Evolutionary conservation across 1,140 invertebrate genomes (phyloP).

Genomic region (Philotrypesis tridentata): DNA sequence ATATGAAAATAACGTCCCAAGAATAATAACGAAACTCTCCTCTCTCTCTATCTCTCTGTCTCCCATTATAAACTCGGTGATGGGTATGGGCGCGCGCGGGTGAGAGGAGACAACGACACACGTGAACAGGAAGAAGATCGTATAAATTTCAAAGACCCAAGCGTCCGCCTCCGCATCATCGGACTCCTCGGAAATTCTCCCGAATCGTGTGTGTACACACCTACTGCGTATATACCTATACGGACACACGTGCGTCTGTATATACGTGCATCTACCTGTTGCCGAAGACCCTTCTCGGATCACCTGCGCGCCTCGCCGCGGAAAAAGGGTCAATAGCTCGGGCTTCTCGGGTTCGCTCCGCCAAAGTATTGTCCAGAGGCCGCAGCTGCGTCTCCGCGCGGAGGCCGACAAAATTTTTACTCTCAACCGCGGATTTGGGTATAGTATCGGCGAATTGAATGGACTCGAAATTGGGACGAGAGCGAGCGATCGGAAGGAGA

Average conservation of each 20-base stretch:
- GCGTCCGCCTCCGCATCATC: slow-evolving; percentile 48
- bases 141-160: slow-evolving; percentile 54
- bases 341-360: slow-evolving; percentile 30
- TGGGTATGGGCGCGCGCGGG: too few species aligned
- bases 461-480: neutral
- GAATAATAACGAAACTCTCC: neutral
- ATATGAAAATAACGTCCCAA: neutral
- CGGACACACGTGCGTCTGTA: neutral
- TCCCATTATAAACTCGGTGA: neutral
- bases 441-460: neutral
- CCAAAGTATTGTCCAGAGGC: slow-evolving; percentile 55
- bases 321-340: slow-evolving; percentile 68
- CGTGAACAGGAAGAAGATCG: slow-evolving; percentile 28
- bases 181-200: slow-evolving; percentile 3
- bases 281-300: slow-evolving; percentile 56
- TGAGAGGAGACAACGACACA: neutral
- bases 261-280: slow-evolving; percentile 24
- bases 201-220: neutral
- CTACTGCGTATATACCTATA: neutral
- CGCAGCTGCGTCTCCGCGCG: neutral
- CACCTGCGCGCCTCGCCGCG: slow-evolving; percentile 55
- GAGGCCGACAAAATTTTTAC: slow-evolving; percentile 3
- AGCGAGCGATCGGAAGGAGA: neutral
- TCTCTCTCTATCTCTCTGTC: neutral
- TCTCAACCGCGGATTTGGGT: neutral